Percentiles rank a stretch among this genome's conserved stretches.
Conservation (phyloP, 2,113 vertebrate genomes). For the Poeciliopsis turrubarensis region DNA sequence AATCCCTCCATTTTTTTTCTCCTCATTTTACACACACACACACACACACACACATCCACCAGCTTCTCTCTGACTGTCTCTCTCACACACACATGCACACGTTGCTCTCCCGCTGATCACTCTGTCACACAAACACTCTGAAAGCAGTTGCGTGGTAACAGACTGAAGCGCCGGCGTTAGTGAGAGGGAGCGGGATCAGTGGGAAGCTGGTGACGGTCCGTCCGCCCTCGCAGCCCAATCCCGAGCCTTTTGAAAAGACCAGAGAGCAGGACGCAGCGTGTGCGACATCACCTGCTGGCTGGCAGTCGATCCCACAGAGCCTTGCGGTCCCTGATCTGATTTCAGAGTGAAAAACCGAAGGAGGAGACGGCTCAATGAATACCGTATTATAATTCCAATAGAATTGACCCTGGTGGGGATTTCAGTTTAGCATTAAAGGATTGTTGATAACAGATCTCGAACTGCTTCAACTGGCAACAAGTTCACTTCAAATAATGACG, state of each 20-base stretch:
- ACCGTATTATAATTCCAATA: no score
- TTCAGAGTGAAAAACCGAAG: background rate
- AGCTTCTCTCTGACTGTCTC: background rate
- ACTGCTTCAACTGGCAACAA: no score
- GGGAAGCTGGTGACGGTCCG: conserved; percentile 1
- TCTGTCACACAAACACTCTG: conserved; percentile 4
- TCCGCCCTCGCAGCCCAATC: background rate
- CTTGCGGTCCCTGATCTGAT: background rate
- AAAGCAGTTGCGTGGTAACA: conserved; percentile 38
- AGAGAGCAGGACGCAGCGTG: background rate
- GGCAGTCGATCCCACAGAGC: background rate
- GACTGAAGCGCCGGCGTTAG: background rate
- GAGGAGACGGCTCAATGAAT: background rate
- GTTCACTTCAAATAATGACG: no score
- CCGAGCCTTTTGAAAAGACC: background rate
- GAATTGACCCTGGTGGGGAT: background rate
- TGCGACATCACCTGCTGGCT: background rate
- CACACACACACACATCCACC: background rate
- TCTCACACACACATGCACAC: background rate
- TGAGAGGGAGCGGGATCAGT: background rate
- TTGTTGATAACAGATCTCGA: no score
- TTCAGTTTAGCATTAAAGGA: background rate
- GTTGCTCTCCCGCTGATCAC: background rate
- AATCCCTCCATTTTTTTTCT: conserved; percentile 4
- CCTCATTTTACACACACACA: background rate